phyloP scores from a whole-genome alignment of 1,140 invertebrate genomes.

The Anastatus disparis region DNA sequence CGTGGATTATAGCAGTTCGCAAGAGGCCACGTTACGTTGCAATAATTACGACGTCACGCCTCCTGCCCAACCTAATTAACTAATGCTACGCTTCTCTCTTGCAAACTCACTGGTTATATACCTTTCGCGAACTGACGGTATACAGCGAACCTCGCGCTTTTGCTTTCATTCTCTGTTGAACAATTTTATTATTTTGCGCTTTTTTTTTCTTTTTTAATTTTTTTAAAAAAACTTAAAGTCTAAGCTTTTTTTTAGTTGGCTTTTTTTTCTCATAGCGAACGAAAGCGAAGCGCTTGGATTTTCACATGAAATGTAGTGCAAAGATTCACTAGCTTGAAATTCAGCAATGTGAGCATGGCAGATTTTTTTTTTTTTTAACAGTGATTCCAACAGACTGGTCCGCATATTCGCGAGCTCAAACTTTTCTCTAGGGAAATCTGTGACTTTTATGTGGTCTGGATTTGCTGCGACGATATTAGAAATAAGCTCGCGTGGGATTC shows the following conservation, averaged over 20 bases:
- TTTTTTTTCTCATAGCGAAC: neutral
- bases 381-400: too few relatives aligned
- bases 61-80: conserved; percentile 62
- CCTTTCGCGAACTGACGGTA: too few relatives aligned
- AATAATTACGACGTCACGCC: conserved; percentile 64
- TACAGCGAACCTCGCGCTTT: neutral
- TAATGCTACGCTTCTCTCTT: conserved; percentile 48
- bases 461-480: conserved; percentile 28
- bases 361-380: neutral
- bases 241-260: neutral
- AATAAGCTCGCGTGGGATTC: conserved; percentile 21
- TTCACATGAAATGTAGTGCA: too few relatives aligned
- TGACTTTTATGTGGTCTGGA: conserved; percentile 5
- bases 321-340: neutral
- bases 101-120: neutral
- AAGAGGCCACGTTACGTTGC: conserved; percentile 54
- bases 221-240: neutral
- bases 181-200: too few relatives aligned
- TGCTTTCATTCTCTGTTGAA: neutral
- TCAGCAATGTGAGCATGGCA: too few relatives aligned
- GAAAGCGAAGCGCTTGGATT: too few relatives aligned
- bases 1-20: neutral
- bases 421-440: conserved; percentile 15
- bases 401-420: too few relatives aligned
- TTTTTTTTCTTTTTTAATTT: neutral